Percentiles rank a stretch among this genome's conserved stretches.
Conservation (phyloP, 2,113 vertebrate genomes). For the Labeo catla region DNA sequence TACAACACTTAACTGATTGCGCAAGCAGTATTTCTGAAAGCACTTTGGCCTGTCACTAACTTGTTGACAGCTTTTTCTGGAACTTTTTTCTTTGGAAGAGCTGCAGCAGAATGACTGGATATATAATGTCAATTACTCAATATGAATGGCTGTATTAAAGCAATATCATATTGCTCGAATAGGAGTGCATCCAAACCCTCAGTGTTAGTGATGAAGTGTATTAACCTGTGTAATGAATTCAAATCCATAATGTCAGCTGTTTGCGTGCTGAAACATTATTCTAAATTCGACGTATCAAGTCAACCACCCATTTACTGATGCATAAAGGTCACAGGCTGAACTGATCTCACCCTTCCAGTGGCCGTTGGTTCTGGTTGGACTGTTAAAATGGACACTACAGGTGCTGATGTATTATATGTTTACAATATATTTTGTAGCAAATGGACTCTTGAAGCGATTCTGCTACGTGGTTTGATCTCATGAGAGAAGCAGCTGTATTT, state of each 20-base stretch:
- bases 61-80: slow-evolving; percentile 10
- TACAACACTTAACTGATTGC: not conserved
- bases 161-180: not conserved
- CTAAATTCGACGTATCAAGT: not conserved
- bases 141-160: not conserved
- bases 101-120: not conserved
- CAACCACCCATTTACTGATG: not conserved
- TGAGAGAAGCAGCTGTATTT: slow-evolving; percentile 45
- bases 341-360: slow-evolving; percentile 11
- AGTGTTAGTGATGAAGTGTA: not conserved
- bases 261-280: not conserved
- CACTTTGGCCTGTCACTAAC: not conserved
- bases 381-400: slow-evolving; percentile 44
- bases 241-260: not conserved
- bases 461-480: slow-evolving; percentile 48
- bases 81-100: not conserved
- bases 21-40: not conserved
- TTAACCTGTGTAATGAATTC: not conserved
- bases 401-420: slow-evolving; percentile 60
- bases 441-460: slow-evolving; percentile 44
- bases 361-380: not conserved
- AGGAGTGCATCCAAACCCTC: not conserved
- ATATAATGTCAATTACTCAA: not conserved
- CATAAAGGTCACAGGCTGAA: not conserved
- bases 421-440: slow-evolving; percentile 64